Conservation (phyloP, 2,888 invertebrate genomes). For the Chelonus formosanus region DNA sequence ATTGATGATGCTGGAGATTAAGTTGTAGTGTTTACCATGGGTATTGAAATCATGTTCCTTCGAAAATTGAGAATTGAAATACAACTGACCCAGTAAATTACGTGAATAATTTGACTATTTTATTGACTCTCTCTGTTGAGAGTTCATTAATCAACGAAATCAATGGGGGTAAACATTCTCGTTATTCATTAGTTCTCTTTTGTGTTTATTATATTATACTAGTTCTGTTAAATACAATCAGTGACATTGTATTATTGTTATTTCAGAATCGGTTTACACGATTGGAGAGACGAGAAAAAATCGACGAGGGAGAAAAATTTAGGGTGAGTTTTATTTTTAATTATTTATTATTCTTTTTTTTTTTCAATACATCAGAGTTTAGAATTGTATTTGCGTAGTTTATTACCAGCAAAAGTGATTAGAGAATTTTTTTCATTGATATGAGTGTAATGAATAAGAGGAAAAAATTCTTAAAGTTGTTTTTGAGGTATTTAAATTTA, state of each 20-base stretch:
- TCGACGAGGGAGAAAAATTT: constrained; percentile 46
- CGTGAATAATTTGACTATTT: not conserved
- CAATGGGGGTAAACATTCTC: constrained; percentile 11
- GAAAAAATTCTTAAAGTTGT: too few relatives aligned
- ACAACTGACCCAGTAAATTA: constrained; percentile 9
- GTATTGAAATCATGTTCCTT: not conserved
- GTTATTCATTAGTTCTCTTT: not conserved
- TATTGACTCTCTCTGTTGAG: not conserved
- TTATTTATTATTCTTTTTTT: constrained; percentile 7
- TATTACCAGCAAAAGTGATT: too few relatives aligned
- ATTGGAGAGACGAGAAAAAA: constrained; percentile 46
- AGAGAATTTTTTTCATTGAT: too few relatives aligned
- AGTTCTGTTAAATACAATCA: not conserved
- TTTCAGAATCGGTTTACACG: constrained; percentile 53
- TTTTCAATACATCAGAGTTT: too few relatives aligned
- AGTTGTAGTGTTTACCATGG: constrained; percentile 6
- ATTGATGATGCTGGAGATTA: not conserved
- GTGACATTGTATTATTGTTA: constrained; percentile 19
- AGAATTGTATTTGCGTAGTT: too few relatives aligned
- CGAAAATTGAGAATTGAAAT: constrained; percentile 6
- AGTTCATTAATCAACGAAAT: not conserved
- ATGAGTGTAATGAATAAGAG: too few relatives aligned
- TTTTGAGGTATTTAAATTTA: too few relatives aligned
- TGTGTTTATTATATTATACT: not conserved
- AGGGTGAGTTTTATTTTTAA: constrained; percentile 50